Evolutionary conservation across 2,888 invertebrate species (phyloP), one percentile per base, ranked within the genome.

Genomic region (Eucera pruinosa): DNA sequence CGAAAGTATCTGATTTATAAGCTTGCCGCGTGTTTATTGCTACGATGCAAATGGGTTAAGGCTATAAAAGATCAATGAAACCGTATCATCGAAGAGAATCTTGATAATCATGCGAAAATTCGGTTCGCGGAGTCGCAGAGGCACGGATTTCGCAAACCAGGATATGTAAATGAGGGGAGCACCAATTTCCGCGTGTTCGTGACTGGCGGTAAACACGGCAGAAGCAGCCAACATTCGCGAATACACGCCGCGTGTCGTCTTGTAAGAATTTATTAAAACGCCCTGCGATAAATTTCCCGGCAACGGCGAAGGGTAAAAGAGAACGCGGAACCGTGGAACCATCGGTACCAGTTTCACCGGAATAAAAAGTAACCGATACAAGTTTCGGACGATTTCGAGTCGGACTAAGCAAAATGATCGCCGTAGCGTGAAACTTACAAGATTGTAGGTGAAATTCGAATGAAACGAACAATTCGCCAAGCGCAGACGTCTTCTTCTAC

Each of bases 141-240:
- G 30, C 45, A 30, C 58, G 43, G 33, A 33, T 60, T 43, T n/a
- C 36, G 23, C n/a, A 18, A 25, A 74, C 45, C 65, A 61, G 64
- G 61, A 71, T 75, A 80, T 80, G 79, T 58, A 80, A 75, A 80
- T 80, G 57, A 71, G 71, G 61, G 43, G 79, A 69, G 69, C 65
- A 68, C 61, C 74, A 80, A 80, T 80, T 74, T 74, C n/a, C 58
- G 70, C 52, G 67, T 67, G 67, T 74, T 80, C 78, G 78, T 79
- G 79, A 68, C 61, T 47, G 50, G 18, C 18, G 4, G 30, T n/a
- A 30, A 36, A 69, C 43, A 43, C 23, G 43, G 1, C 64, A 58
- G 52, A 50, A 58, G 33, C 60, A 43, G 48, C 30, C 41, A 39
- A 50, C 45, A 20, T 43, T 69, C 60, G 60, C 55, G 69, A 65